Base-by-base conservation (phyloP, 2,888 invertebrate species). In the Lumbricus terrestris region DNA sequence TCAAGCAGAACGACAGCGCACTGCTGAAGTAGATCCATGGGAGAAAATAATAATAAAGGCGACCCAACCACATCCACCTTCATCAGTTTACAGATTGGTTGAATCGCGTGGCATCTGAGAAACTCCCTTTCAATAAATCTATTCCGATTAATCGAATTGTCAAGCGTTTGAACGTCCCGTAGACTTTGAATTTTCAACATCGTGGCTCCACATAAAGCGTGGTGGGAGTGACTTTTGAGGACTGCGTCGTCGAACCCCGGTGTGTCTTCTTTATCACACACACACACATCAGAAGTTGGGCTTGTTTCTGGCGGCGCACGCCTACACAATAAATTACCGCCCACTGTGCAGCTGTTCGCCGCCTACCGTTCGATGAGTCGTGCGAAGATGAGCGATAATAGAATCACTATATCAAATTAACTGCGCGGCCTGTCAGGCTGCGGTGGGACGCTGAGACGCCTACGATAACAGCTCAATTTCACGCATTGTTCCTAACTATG, bases 111-210 rank as follows among this genome's bases (percentile, higher is more conserved):
- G 34, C 85, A 85, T 16, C 23, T 33, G 8, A 69, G 85, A 85
- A 85, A 85, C 85, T 85, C 85, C 85, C 85, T 85, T 37, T 37
- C 85, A 85, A 85, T 85, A 85, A 85, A 85, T 85, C 85, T 85
- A 85, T 85, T 35, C 85, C 2, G 35, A 85, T 85, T 34, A 85
- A 34, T 85, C 37, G 85, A 85, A 35, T 85, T 85, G 85, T 85
- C 85, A 85, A 37, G 20, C 35, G 85, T 20, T 20, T 37, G 85
- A 35, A 35, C 85, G 85, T 85, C 37, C 85, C 34, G 35, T 18
- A 37, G 35, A n/a, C 85, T 85, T 85, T 85, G 85, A 37, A 34
- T 35, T 34, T 85, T 33, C 85, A 85, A 85, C 85, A 2, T 85
- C 37, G 13, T 11, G n/a, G 69, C 69, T n/a, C 8, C 1, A 69